Base-by-base conservation (phyloP, 1,140 invertebrate species). In the Patella vulgata region DNA sequence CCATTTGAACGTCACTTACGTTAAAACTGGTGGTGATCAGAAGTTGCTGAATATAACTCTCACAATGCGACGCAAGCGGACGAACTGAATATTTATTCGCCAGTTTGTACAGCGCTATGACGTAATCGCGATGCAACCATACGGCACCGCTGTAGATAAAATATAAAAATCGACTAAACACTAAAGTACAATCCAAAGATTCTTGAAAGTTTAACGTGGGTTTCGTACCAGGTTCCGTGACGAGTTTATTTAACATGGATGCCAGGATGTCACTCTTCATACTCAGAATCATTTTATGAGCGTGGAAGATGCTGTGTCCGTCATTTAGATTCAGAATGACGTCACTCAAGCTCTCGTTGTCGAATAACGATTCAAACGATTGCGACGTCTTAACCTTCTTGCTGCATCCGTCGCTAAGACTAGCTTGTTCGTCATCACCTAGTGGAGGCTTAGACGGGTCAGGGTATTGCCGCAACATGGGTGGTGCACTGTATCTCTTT, bases 71-170 rank as follows among this genome's bases (percentile, higher is more conserved):
- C 2, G 65, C 48, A 9, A 81, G 60, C 0, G 79, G 63, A 40
- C 66, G 63, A 12, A 81, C 74, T 5, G 66, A 62, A 54, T 79
- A 81, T 55, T 78, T 79, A 43, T 72, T 64, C 0, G 77, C 73
- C 58, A 81, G 65, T 43, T 69, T 64, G 50, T 73, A 73, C 11
- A 81, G 64, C 21, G 77, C 69, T 33, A 81, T 66, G 3, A 81
- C 79, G 59, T 81, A 81, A 36, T 81, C 79, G 30, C 75, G 57
- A 56, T 81, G 79, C 39, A 81, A 60, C 79, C 79, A 81, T 17
- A 81, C 77, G 1, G 79, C 74, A 1, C 79, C 79, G 60, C 79
- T 81, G 65, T 81, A 81, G 44, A 81, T 75, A 48, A 81, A 81
- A 61, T 78, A 81, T 42, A 81, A 54, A 61, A 81, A 81, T 27